Evolutionary conservation across 2,113 vertebrate species (phyloP).

Genomic region (Cephalophus harveyi): DNA sequence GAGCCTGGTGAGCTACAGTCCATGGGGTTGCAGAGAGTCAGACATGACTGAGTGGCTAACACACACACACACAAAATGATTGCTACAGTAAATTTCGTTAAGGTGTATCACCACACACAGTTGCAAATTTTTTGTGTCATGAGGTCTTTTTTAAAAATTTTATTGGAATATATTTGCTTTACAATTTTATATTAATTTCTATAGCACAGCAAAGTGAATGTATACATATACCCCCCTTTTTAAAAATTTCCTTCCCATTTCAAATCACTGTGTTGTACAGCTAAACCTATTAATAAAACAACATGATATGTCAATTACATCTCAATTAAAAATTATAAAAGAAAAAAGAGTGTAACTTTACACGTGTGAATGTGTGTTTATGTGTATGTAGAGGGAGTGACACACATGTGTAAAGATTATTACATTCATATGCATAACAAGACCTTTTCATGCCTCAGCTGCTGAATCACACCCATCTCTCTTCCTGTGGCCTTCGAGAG

Average conservation of each 20-base stretch:
- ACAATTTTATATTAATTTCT: not conserved
- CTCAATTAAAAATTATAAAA: not conserved
- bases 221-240: not conserved
- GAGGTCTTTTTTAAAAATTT: not conserved
- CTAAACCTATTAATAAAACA: not conserved
- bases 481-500: not conserved
- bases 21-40: not conserved
- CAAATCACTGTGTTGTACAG: not conserved
- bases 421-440: not conserved
- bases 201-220: not conserved
- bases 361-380: not conserved
- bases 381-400: not conserved
- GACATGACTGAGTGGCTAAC: not conserved
- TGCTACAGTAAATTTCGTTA: not conserved
- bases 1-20: not conserved
- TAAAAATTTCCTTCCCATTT: not conserved
- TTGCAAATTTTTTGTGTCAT: not conserved
- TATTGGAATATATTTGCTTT: not conserved
- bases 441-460: not conserved
- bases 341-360: not conserved
- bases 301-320: not conserved
- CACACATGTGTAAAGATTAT: not conserved
- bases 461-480: not conserved
- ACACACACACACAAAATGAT: not conserved
- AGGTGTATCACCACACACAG: not conserved